Evolutionary conservation across 1,140 invertebrate genomes (phyloP).

Genomic region (Melanaphis sacchari): DNA sequence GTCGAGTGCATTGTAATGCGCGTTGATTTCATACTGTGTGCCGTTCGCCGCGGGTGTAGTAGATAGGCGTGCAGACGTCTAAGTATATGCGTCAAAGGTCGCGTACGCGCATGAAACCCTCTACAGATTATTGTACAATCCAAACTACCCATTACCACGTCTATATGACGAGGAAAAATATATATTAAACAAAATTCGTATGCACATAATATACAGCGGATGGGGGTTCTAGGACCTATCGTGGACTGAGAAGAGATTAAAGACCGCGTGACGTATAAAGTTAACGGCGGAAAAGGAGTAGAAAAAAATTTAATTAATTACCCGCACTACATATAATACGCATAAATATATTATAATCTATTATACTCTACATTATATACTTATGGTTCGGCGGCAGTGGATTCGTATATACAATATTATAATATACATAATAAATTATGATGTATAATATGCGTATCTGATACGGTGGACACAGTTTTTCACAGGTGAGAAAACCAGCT

Average conservation of each 20-base stretch:
- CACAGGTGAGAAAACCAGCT: neutral
- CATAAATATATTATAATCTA: neutral
- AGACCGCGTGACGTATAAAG: neutral
- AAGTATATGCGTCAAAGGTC: constrained; percentile 11
- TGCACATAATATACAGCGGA: neutral
- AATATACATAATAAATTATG: neutral
- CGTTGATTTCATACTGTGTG: neutral
- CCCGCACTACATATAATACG: neutral
- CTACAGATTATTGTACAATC: neutral
- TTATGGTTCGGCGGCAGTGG: no score
- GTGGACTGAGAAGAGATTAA: neutral
- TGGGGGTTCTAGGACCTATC: neutral
- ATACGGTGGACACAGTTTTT: neutral
- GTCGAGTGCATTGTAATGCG: neutral
- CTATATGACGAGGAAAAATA: neutral
- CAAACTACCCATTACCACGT: no score
- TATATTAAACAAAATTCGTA: neutral
- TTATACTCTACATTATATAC: neutral
- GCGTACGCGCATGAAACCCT: neutral
- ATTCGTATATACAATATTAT: neutral
- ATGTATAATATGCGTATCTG: neutral
- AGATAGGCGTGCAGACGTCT: neutral
- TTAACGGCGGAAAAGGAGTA: neutral
- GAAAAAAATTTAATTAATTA: neutral
- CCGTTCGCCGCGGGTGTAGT: neutral